Conservation (phyloP, 2,888 invertebrate genomes). For the Mantis religiosa region DNA sequence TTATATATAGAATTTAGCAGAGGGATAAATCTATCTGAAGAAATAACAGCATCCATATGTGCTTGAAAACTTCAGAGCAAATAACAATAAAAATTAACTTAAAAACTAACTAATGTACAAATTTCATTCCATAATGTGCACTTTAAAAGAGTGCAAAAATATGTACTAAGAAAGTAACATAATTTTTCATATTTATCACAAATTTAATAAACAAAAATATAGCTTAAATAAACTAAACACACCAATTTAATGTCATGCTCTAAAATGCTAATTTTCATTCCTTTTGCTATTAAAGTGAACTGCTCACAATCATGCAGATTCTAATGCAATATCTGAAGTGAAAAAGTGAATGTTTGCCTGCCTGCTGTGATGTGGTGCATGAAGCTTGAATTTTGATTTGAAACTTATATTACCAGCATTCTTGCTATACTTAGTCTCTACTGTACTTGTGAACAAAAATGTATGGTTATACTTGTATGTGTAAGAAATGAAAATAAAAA, state of each 20-base stretch:
- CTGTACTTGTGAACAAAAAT: not conserved
- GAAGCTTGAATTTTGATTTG: not conserved
- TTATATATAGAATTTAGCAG: too few species aligned
- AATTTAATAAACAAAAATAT: not conserved
- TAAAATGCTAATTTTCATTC: not conserved
- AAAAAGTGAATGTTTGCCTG: not conserved
- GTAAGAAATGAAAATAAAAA: too few species aligned
- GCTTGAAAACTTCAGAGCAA: not conserved
- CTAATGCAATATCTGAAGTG: not conserved
- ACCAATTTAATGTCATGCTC: not conserved
- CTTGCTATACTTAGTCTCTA: not conserved
- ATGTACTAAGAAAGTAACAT: not conserved
- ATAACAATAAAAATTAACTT: not conserved
- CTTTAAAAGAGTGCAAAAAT: constrained; percentile 15
- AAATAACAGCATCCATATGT: not conserved
- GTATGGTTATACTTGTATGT: too few species aligned
- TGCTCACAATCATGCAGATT: not conserved
- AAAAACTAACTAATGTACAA: not conserved
- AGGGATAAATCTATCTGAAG: not conserved
- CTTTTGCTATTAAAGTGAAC: not conserved
- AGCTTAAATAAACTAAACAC: not conserved
- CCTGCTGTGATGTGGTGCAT: not conserved
- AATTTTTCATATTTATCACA: not conserved
- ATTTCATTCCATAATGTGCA: not conserved
- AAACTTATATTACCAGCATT: not conserved